phyloP scores from a whole-genome alignment of 2,888 invertebrate genomes.

The Ceriagrion tenellum region DNA sequence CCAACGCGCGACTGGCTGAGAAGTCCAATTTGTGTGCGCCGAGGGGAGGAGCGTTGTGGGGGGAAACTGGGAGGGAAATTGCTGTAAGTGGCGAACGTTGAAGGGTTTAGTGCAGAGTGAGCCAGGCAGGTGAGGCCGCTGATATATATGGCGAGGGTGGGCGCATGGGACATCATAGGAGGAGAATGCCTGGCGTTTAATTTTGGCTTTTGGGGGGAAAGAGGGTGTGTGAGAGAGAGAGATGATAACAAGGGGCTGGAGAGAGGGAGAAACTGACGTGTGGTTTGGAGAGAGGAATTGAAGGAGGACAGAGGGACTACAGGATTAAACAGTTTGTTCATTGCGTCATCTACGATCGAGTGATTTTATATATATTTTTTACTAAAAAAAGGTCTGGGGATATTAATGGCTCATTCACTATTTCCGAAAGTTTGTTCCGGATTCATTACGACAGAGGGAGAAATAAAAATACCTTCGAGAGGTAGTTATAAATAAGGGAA shows the following conservation, averaged over 20 bases:
- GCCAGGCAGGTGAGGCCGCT: background rate
- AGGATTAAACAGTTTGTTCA: background rate
- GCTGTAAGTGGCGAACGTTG: slow-evolving; percentile 35
- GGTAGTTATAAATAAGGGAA: too few relatives aligned
- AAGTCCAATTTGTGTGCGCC: slow-evolving; percentile 53
- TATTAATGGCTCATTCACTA: too few relatives aligned
- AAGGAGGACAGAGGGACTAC: background rate
- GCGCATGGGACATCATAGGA: background rate
- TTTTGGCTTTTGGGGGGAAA: slow-evolving; percentile 23
- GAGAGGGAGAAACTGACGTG: background rate
- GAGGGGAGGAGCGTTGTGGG: background rate
- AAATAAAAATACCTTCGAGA: too few relatives aligned
- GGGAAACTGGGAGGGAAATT: slow-evolving; percentile 7
- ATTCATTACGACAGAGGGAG: too few relatives aligned
- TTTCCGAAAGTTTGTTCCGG: too few relatives aligned
- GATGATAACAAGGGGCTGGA: too few relatives aligned
- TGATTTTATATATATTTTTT: too few relatives aligned
- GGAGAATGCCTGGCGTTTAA: slow-evolving; percentile 14
- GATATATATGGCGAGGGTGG: background rate
- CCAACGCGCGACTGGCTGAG: slow-evolving; percentile 38
- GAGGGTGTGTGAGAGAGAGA: background rate
- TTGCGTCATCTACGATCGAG: background rate
- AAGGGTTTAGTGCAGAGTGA: background rate
- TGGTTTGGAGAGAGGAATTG: background rate
- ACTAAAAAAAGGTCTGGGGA: too few relatives aligned